phyloP scores from a whole-genome alignment of 2,113 vertebrate species.

The Daboia siamensis region DNA sequence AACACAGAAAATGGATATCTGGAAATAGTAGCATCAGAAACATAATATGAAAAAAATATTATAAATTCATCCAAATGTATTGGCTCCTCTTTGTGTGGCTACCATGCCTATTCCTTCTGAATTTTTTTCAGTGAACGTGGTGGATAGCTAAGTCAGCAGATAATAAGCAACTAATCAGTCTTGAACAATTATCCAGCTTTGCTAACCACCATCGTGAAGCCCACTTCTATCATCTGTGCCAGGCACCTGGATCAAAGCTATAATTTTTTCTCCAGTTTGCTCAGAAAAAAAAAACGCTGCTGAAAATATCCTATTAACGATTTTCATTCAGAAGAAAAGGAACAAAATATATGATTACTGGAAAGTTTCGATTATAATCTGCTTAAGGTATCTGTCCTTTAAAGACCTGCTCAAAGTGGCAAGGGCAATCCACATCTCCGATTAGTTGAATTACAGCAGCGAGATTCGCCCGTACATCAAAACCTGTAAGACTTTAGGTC shows the following conservation, averaged over 20 bases:
- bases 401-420: background rate
- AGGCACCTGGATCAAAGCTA: background rate
- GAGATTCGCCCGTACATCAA: background rate
- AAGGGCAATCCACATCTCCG: background rate
- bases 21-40: background rate
- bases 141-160: background rate
- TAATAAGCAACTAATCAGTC: background rate
- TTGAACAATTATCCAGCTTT: background rate
- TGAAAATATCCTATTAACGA: background rate
- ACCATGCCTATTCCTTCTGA: background rate
- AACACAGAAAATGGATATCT: background rate
- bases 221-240: background rate
- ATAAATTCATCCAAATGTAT: background rate
- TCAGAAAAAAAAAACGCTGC: background rate
- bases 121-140: background rate
- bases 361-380: background rate
- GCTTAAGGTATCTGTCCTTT: background rate
- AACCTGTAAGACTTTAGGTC: background rate
- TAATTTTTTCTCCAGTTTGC: background rate
- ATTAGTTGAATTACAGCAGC: background rate
- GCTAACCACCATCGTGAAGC: background rate
- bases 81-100: background rate
- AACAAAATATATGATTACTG: background rate
- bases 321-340: background rate
- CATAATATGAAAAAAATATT: background rate